phyloP scores from a whole-genome alignment of 2,888 invertebrate genomes.

The Muschampia plurimacula region DNA sequence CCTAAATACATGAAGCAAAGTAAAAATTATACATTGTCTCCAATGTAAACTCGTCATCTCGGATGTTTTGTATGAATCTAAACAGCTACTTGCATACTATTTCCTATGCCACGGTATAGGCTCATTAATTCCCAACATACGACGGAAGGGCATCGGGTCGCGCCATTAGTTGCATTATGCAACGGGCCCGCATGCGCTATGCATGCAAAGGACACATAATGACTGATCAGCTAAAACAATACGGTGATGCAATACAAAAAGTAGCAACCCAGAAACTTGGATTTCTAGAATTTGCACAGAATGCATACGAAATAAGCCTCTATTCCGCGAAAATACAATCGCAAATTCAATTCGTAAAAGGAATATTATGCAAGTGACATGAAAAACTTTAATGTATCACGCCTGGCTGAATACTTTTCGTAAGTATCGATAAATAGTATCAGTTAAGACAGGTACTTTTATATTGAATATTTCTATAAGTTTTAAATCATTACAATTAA shows the following conservation, averaged over 20 bases:
- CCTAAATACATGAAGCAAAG: not conserved
- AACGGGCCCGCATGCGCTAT: slow-evolving; percentile 63
- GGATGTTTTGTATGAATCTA: slow-evolving; percentile 24
- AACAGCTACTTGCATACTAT: slow-evolving; percentile 28
- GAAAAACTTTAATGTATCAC: not conserved
- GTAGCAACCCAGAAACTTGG: slow-evolving; percentile 9
- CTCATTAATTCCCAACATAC: slow-evolving; percentile 75
- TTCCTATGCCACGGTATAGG: slow-evolving; percentile 48
- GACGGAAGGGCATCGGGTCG: slow-evolving; percentile 80
- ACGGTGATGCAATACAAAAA: slow-evolving; percentile 38
- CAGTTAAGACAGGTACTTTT: not conserved
- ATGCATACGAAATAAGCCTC: slow-evolving; percentile 9
- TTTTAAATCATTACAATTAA: not conserved
- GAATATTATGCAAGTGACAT: not conserved
- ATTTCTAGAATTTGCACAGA: slow-evolving; percentile 21
- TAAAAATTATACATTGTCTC: not conserved
- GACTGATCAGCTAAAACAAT: slow-evolving; percentile 33
- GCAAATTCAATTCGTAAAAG: not conserved
- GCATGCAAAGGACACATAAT: slow-evolving; percentile 56
- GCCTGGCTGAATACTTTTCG: not conserved
- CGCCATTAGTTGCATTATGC: slow-evolving; percentile 80
- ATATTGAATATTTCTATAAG: not conserved
- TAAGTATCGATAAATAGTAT: slow-evolving; percentile 6
- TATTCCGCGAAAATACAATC: slow-evolving; percentile 14
- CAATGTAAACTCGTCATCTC: not conserved